phyloP scores from a whole-genome alignment of 2,888 invertebrate species.

The Eristalis pertinax region DNA sequence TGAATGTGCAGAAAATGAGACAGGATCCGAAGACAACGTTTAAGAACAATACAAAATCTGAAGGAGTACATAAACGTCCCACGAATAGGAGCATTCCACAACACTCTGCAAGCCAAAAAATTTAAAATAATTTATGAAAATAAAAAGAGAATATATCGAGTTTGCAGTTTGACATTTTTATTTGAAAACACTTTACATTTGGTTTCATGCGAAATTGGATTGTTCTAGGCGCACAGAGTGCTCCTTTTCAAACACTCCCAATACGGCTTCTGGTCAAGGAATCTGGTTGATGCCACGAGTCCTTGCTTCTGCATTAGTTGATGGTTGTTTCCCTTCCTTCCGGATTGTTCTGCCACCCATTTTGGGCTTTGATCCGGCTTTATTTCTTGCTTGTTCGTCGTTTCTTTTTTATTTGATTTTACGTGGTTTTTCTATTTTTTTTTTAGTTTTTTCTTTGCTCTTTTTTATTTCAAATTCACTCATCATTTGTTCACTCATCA shows the following conservation, averaged over 20 bases:
- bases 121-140: background rate
- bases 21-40: too few species aligned
- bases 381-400: too few species aligned
- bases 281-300: background rate
- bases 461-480: background rate
- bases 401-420: background rate
- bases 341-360: too few species aligned
- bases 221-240: background rate
- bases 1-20: too few species aligned
- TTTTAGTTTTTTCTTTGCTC: background rate
- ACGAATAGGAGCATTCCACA: too few species aligned
- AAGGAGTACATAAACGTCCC: too few species aligned
- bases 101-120: too few species aligned
- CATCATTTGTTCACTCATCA: background rate
- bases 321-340: background rate
- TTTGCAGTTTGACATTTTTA: background rate
- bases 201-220: background rate
- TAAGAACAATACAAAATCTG: too few species aligned
- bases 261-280: background rate
- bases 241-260: background rate
- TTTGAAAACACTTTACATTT: background rate
- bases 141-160: background rate
- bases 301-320: background rate
- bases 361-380: too few species aligned
- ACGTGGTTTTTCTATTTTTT: background rate